Evolutionary conservation across 2,797 vertebrate species (phyloP).

Genomic region (Neosilurus hyrtlii): DNA sequence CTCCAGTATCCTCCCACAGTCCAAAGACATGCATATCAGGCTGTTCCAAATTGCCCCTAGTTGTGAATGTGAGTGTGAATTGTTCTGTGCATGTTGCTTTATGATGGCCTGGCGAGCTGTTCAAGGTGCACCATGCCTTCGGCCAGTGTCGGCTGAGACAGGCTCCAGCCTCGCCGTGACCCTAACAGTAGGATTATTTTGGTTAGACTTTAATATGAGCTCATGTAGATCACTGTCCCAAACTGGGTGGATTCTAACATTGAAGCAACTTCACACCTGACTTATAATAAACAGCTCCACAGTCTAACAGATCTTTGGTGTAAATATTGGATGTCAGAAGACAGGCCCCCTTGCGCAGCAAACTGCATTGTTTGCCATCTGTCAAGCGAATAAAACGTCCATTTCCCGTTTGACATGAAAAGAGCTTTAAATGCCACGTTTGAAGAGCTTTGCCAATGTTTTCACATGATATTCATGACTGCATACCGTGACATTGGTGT

Average conservation of each 20-base stretch:
- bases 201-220: background rate
- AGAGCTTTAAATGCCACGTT: background rate
- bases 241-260: background rate
- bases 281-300: background rate
- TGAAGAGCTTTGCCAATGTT: background rate
- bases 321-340: background rate
- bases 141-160: too few relatives aligned
- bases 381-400: background rate
- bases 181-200: background rate
- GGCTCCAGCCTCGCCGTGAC: too few relatives aligned
- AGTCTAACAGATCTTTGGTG: background rate
- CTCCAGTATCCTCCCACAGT: too few relatives aligned
- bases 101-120: too few relatives aligned
- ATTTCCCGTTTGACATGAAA: background rate
- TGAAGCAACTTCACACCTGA: background rate
- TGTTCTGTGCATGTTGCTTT: too few relatives aligned
- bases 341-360: background rate
- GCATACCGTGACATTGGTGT: background rate
- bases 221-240: background rate
- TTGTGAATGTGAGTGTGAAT: too few relatives aligned
- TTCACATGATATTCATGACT: background rate
- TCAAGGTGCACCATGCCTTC: too few relatives aligned
- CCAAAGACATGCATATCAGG: too few relatives aligned
- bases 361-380: background rate
- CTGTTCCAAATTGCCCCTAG: too few relatives aligned